These are phyloP conservation scores for Malthinus seriepunctatus DNA, from an alignment of 2,888 invertebrate species.

Conservation along the genomic window DNA sequence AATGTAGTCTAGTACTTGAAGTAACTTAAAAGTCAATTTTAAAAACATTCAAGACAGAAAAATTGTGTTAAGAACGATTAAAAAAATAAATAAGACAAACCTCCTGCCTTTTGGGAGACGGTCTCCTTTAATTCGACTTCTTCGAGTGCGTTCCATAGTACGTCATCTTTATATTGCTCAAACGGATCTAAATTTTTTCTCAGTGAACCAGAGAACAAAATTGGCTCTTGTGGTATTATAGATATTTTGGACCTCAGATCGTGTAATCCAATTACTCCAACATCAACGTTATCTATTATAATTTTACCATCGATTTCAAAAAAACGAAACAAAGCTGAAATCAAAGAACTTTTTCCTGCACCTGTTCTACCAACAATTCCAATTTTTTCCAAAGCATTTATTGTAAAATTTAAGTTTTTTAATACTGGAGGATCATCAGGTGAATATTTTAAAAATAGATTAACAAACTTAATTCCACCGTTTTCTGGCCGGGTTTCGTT, in stretches of 20 bases:
- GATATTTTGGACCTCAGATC: constrained; percentile 58
- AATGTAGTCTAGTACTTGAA: no score
- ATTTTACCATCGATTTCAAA: constrained; percentile 62
- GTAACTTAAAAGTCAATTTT: no score
- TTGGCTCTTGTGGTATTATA: constrained; percentile 62
- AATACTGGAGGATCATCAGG: constrained; percentile 74
- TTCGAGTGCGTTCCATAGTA: constrained; percentile 83
- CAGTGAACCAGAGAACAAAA: constrained; percentile 84
- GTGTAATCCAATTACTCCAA: constrained; percentile 58
- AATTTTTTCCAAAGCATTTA: constrained; percentile 71
- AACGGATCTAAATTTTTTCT: constrained; percentile 90
- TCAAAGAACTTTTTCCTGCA: constrained; percentile 74
- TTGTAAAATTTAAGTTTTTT: constrained; percentile 67
- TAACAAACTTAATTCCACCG: constrained; percentile 69
- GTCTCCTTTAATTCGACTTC: constrained; percentile 79
- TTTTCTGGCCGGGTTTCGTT: constrained; percentile 73
- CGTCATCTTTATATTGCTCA: constrained; percentile 74
- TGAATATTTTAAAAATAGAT: constrained; percentile 73
- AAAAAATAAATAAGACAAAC: no score
- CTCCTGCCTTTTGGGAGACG: constrained; percentile 45
- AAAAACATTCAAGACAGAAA: no score
- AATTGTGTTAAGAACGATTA: no score
- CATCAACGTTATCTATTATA: constrained; percentile 64
- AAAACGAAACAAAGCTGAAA: constrained; percentile 70
- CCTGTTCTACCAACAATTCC: constrained; percentile 83